These are phyloP conservation scores for Actinemys pallida DNA, from an alignment of 2,113 vertebrate genomes.

Conservation along the genomic window DNA sequence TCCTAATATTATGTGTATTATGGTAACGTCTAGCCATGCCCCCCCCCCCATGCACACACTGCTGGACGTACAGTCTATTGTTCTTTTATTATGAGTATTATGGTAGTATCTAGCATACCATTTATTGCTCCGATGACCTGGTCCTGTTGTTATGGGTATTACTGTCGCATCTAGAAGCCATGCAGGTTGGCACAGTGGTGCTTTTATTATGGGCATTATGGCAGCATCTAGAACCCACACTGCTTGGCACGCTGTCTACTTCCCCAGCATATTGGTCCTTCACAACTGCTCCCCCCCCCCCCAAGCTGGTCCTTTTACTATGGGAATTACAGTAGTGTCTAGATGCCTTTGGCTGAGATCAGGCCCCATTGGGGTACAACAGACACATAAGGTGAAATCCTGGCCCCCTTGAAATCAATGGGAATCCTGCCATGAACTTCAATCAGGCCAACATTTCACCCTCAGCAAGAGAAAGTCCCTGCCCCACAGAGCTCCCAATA, in stretches of 20 bases:
- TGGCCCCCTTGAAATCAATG: not conserved
- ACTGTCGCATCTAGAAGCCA: not conserved
- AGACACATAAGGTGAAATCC: not conserved
- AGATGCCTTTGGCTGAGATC: not conserved
- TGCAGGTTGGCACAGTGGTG: not conserved
- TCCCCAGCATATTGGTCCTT: not conserved
- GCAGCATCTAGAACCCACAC: not conserved
- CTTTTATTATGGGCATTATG: not conserved
- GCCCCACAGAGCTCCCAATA: not conserved
- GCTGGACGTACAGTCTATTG: not conserved
- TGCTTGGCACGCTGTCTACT: not conserved
- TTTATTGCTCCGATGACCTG: not conserved
- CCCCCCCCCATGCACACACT: not conserved
- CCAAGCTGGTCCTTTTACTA: not conserved
- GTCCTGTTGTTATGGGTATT: not conserved
- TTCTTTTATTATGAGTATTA: not conserved
- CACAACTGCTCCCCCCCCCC: too few relatives aligned
- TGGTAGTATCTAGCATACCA: not conserved
- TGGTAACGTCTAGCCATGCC: not conserved
- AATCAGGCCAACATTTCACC: not conserved
- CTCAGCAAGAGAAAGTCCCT: not conserved
- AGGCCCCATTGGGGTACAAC: not conserved
- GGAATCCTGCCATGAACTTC: not conserved
- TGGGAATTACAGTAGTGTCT: not conserved
- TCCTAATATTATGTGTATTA: not conserved